phyloP scores from a whole-genome alignment of 2,888 invertebrate species.

The Cylindroiulus punctatus region DNA sequence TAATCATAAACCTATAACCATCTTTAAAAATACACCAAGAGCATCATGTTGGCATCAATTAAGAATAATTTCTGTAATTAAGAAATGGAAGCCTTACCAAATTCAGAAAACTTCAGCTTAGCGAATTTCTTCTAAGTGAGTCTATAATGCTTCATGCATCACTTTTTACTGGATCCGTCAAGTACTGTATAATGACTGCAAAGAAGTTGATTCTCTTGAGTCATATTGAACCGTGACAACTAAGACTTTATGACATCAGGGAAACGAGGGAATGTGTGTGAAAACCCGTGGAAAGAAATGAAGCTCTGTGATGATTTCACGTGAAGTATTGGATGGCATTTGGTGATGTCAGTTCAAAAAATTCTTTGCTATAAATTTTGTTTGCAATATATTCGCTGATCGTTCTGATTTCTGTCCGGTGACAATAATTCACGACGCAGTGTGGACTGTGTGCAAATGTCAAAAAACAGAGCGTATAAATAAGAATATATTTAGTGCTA shows the following conservation, averaged over 20 bases:
- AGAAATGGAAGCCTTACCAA: too few relatives aligned
- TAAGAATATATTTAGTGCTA: background rate
- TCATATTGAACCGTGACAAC: background rate
- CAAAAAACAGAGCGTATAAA: background rate
- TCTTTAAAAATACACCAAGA: too few relatives aligned
- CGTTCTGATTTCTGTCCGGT: conserved; percentile 16
- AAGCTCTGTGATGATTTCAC: background rate
- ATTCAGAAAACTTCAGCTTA: too few relatives aligned
- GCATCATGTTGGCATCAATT: too few relatives aligned
- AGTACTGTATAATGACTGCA: background rate
- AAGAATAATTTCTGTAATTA: too few relatives aligned
- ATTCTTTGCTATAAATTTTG: background rate
- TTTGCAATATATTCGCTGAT: background rate
- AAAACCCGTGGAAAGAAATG: background rate
- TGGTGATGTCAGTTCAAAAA: too few relatives aligned
- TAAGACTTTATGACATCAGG: background rate
- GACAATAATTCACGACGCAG: background rate
- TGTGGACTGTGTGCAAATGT: background rate
- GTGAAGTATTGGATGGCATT: background rate
- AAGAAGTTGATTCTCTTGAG: background rate
- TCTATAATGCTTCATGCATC: background rate
- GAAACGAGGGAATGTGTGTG: background rate
- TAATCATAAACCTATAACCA: too few relatives aligned
- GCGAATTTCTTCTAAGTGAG: too few relatives aligned
- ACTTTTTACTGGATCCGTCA: background rate